These are phyloP conservation scores for Novumbra hubbsi DNA, from an alignment of 2,797 vertebrate species.

Conservation along the genomic window DNA sequence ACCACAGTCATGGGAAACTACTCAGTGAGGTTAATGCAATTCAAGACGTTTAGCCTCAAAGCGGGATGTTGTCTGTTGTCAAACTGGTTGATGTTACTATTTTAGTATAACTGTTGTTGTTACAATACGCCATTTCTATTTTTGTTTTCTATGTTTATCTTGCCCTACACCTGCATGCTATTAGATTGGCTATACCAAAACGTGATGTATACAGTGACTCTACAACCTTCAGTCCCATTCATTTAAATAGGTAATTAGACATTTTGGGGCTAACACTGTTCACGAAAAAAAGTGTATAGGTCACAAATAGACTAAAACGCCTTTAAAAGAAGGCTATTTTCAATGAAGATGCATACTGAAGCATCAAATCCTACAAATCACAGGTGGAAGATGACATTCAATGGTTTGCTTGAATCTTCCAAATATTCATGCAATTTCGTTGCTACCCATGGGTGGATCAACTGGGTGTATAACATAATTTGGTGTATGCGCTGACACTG, in stretches of 20 bases:
- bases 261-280: too few relatives aligned
- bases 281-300: too few relatives aligned
- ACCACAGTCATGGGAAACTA: slow-evolving; percentile 6
- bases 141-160: too few relatives aligned
- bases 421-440: background rate
- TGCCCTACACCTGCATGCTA: background rate
- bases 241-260: too few relatives aligned
- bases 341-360: background rate
- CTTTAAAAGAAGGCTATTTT: too few relatives aligned
- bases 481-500: background rate
- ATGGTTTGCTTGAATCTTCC: background rate
- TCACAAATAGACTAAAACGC: too few relatives aligned
- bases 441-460: background rate
- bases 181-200: background rate
- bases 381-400: background rate
- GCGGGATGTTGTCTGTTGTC: background rate
- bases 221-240: background rate
- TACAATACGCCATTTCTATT: background rate
- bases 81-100: background rate
- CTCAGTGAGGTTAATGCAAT: slow-evolving; percentile 10
- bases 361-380: background rate
- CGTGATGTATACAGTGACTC: background rate
- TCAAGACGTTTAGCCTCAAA: background rate
- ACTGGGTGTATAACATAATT: background rate
- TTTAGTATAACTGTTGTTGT: background rate